These are phyloP conservation scores for Tryphoninae sp. DNA, from an alignment of 2,888 invertebrate genomes.

Conservation along the genomic window DNA sequence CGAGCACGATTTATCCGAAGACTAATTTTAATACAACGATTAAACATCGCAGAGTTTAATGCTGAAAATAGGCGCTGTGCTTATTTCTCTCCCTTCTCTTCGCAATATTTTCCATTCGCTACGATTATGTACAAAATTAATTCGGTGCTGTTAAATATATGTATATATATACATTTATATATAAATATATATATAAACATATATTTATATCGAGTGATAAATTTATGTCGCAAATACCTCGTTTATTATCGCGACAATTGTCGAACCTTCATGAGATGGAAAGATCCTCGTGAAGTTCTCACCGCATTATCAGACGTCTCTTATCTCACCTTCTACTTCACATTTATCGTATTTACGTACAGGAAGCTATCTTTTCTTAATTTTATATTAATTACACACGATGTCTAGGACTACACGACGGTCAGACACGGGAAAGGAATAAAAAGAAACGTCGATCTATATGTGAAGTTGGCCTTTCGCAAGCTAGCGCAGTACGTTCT, in stretches of 20 bases:
- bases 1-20: slow-evolving; percentile 65
- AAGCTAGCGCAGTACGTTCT: slow-evolving; percentile 46
- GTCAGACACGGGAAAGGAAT: slow-evolving; percentile 41
- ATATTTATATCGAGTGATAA: slow-evolving; percentile 18
- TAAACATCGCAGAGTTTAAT: slow-evolving; percentile 63
- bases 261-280: slow-evolving; percentile 72
- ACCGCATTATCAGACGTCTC: slow-evolving; percentile 10
- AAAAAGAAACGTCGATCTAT: slow-evolving; percentile 46
- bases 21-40: slow-evolving; percentile 61
- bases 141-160: slow-evolving; percentile 31
- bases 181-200: slow-evolving; percentile 6
- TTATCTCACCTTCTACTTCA: slow-evolving; percentile 40
- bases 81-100: not conserved
- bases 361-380: slow-evolving; percentile 46
- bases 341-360: slow-evolving; percentile 56
- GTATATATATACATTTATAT: slow-evolving; percentile 17
- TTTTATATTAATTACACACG: slow-evolving; percentile 56
- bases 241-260: slow-evolving; percentile 76
- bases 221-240: slow-evolving; percentile 57
- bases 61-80: slow-evolving; percentile 58
- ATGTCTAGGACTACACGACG: slow-evolving; percentile 53
- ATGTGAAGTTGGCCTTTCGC: slow-evolving; percentile 62
- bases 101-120: slow-evolving; percentile 66
- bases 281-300: slow-evolving; percentile 22
- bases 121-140: slow-evolving; percentile 77